Evolutionary conservation across 2,888 invertebrate species (phyloP).

Genomic region (Ellobium chinense): DNA sequence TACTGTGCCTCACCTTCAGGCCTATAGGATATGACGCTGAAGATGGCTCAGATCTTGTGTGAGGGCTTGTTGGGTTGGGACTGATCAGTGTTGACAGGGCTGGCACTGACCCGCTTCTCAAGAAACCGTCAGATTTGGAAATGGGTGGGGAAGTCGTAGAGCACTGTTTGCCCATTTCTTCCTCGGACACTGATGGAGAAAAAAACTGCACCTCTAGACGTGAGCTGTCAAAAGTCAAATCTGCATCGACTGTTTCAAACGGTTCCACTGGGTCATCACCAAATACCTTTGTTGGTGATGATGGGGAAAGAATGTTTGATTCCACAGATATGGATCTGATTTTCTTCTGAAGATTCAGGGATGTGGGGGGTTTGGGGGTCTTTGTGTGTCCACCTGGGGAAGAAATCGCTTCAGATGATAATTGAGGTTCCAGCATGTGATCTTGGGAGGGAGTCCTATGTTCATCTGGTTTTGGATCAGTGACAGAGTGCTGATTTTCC

Average conservation of each 20-base stretch:
- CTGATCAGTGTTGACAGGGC: neutral
- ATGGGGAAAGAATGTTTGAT: neutral
- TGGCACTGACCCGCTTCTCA: conserved; percentile 13
- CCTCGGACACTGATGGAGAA: neutral
- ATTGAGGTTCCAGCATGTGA: no score
- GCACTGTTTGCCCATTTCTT: neutral
- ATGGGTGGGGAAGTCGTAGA: conserved; percentile 7
- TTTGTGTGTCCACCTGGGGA: neutral
- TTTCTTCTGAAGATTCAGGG: neutral
- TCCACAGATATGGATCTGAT: neutral
- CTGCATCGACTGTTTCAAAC: neutral
- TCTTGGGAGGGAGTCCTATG: no score
- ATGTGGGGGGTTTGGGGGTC: neutral
- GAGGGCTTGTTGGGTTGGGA: neutral
- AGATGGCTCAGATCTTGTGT: neutral
- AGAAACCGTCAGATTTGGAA: neutral
- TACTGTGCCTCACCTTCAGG: neutral
- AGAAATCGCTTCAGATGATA: no score
- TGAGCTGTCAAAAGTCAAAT: neutral
- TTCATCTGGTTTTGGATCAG: no score
- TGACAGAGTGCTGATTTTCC: no score
- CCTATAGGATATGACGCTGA: neutral
- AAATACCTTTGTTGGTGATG: neutral
- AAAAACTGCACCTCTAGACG: neutral
- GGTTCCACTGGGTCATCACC: neutral